These are phyloP conservation scores for Tragelaphus oryx DNA, from an alignment of 2,797 vertebrate genomes.

Conservation along the genomic window DNA sequence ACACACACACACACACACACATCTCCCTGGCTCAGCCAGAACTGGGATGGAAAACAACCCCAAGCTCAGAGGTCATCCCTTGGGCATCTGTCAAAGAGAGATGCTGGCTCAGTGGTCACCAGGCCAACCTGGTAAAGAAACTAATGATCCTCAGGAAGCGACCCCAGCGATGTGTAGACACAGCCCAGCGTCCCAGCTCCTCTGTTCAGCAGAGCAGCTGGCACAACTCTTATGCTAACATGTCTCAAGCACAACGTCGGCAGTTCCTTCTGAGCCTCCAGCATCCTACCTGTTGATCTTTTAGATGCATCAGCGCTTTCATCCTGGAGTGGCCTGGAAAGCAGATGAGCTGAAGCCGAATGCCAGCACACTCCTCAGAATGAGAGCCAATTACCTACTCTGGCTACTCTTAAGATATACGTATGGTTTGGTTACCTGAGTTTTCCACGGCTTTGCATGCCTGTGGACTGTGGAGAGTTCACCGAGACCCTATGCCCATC, in stretches of 20 bases:
- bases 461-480: neutral
- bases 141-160: neutral
- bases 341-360: neutral
- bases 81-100: neutral
- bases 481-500: neutral
- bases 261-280: neutral
- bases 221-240: accelerated
- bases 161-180: neutral
- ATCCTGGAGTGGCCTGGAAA: neutral
- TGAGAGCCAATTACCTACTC: no score
- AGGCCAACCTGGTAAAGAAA: accelerated
- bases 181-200: accelerated
- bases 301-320: accelerated
- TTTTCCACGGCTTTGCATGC: accelerated
- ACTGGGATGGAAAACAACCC: neutral
- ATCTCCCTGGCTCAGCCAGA: neutral
- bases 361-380: accelerated
- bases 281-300: neutral
- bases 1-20: neutral
- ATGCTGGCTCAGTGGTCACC: neutral
- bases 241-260: neutral
- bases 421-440: neutral
- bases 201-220: neutral
- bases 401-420: accelerated
- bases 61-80: neutral